Evolutionary conservation across 2,797 vertebrate genomes (phyloP), one percentile per base, ranked within the genome.

Genomic region (Girardinus metallicus): DNA sequence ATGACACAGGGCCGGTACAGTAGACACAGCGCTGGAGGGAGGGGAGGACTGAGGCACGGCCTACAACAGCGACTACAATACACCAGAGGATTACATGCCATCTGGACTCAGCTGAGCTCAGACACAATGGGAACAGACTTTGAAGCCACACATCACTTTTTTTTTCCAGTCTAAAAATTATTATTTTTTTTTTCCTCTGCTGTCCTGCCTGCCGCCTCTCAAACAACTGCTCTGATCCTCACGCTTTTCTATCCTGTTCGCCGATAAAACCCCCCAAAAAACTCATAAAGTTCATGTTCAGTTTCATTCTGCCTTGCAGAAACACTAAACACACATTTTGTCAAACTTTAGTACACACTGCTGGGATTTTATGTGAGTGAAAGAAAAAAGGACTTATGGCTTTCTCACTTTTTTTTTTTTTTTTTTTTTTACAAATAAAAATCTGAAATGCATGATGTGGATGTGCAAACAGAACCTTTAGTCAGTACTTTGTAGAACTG

Each of bases 21-120:
- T 89, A 89, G 82, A 74, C 84, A 91, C 83, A 93, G 92, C 80
- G 87, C 53, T 86, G 34, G 74, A 73, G 29, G 81, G 83, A 82
- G 87, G 80, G 84, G 85, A 82, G 86, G 87, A 74, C 74, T 75
- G 83, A 87, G 79, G 82, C 80, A 78, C 62, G 86, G 85, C 83
- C 86, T 82, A 85, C 90, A 89, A 90, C 87, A 84, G 83, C 85
- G 81, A 80, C 84, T 77, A 86, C 87, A 90, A 91, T 72, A 83
- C 91, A 84, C 89, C 85, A 86, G 84, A 80, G 92, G 92, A 94
- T 94, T 94, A 93, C 88, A 91, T 84, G 80, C 86, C 11, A 89
- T 92, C 91, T 91, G 89, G 89, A 86, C 86, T 43, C 53, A 78
- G 86, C 77, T 26, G 12, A 66, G 86, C 77, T 23, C 10, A 55